Evolutionary conservation across 2,113 vertebrate genomes (phyloP).

Genomic region (Mixornis gularis): DNA sequence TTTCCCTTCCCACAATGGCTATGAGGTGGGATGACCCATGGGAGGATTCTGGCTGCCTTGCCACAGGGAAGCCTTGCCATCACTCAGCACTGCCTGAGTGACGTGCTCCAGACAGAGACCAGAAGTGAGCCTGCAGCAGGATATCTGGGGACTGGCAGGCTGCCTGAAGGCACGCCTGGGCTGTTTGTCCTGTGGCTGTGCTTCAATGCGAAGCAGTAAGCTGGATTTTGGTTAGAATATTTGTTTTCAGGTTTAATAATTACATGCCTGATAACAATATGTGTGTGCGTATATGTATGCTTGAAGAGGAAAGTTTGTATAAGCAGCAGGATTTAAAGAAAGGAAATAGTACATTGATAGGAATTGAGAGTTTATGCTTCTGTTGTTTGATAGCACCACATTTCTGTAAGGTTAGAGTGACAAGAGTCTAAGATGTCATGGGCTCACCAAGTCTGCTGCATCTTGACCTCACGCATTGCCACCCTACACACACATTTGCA

Average conservation of each 20-base stretch:
- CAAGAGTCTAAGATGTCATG: not conserved
- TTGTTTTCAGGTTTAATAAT: not conserved
- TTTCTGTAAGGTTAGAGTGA: not conserved
- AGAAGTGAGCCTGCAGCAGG: not conserved
- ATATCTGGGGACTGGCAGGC: not conserved
- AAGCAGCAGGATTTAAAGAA: not conserved
- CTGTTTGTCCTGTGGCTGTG: not conserved
- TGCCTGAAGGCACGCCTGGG: not conserved
- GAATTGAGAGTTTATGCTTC: not conserved
- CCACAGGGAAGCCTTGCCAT: not conserved
- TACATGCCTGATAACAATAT: not conserved
- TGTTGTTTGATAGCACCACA: not conserved
- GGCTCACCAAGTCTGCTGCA: not conserved
- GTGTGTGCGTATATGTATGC: rapidly evolving
- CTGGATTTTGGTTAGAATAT: not conserved
- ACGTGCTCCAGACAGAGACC: not conserved
- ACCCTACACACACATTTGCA: not conserved
- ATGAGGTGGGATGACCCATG: not conserved
- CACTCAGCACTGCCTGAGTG: not conserved
- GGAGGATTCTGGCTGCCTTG: not conserved
- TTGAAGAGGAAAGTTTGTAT: not conserved
- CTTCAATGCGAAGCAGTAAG: not conserved
- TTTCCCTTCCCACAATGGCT: not conserved
- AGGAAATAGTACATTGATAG: not conserved
- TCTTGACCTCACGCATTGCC: rapidly evolving